Evolutionary conservation across 2,797 vertebrate species (phyloP).

Genomic region (Acanthornis magna): DNA sequence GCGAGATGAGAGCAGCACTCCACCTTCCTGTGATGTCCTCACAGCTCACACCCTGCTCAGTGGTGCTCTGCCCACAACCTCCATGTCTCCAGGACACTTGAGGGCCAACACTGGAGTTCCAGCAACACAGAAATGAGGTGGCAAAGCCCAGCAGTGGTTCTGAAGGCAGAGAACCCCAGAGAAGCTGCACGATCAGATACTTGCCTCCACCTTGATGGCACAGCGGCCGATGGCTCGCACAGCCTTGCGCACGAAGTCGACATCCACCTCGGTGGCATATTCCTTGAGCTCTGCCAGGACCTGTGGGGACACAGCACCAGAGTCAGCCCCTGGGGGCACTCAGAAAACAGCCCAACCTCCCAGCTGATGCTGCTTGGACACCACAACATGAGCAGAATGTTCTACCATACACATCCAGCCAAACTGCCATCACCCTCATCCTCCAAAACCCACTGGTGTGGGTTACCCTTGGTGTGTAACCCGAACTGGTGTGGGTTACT

Average conservation of each 20-base stretch:
- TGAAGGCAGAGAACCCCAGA: background rate
- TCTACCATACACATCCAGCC: background rate
- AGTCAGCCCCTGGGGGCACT: background rate
- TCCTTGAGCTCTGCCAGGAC: conserved; percentile 83
- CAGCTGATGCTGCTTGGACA: background rate
- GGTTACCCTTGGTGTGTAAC: background rate
- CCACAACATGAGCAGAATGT: rapidly evolving
- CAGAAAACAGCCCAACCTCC: background rate
- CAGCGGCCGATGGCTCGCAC: conserved; percentile 82
- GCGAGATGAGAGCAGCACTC: background rate
- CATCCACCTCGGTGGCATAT: conserved; percentile 82
- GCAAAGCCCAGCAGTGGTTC: background rate
- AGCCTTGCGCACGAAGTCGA: conserved; percentile 83
- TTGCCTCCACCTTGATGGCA: conserved; percentile 82
- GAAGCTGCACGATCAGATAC: background rate
- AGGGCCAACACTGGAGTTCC: background rate
- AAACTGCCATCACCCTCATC: background rate
- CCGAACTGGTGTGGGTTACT: no score
- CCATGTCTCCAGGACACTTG: background rate
- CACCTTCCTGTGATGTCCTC: background rate
- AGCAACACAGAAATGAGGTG: rapidly evolving
- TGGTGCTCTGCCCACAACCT: background rate
- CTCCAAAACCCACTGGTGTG: background rate
- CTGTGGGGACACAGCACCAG: conserved; percentile 14
- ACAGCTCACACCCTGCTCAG: background rate